Percentiles rank a stretch among this genome's conserved stretches.
These are phyloP conservation scores for Brachionus paranguensis DNA, from an alignment of 1,140 invertebrate genomes.

Conservation along the genomic window DNA sequence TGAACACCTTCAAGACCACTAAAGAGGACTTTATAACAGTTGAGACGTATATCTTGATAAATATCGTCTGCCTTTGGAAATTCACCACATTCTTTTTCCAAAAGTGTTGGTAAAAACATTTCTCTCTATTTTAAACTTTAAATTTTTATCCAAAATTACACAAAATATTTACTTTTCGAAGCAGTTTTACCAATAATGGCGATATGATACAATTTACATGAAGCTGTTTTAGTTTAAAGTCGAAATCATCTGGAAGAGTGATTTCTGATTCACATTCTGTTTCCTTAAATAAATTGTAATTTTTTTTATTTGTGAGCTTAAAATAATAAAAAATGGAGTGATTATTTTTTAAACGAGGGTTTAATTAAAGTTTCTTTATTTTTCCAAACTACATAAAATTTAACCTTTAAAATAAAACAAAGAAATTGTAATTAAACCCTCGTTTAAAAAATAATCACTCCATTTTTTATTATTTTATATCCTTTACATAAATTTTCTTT, in stretches of 20 bases:
- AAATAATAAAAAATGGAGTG: too few relatives aligned
- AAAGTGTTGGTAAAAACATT: neutral
- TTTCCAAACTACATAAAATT: too few relatives aligned
- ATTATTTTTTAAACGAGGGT: too few relatives aligned
- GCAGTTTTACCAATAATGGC: neutral
- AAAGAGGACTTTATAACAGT: neutral
- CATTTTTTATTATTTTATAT: too few relatives aligned
- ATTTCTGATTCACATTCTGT: neutral
- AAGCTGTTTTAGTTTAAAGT: neutral
- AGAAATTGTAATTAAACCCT: too few relatives aligned
- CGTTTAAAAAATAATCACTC: too few relatives aligned
- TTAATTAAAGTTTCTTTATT: too few relatives aligned
- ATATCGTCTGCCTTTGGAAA: neutral
- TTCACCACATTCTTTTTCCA: neutral
- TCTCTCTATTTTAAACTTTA: neutral
- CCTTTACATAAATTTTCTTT: too few relatives aligned
- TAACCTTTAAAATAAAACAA: too few relatives aligned
- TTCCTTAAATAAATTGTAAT: neutral
- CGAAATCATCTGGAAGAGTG: neutral
- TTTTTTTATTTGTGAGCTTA: neutral
- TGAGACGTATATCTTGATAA: neutral
- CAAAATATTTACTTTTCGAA: neutral
- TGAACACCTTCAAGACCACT: neutral
- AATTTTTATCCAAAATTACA: neutral
- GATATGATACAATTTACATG: neutral